Percentiles rank a stretch among this genome's conserved stretches.
phyloP scores from a whole-genome alignment of 1,140 invertebrate species.

The Ephestia elutella region DNA sequence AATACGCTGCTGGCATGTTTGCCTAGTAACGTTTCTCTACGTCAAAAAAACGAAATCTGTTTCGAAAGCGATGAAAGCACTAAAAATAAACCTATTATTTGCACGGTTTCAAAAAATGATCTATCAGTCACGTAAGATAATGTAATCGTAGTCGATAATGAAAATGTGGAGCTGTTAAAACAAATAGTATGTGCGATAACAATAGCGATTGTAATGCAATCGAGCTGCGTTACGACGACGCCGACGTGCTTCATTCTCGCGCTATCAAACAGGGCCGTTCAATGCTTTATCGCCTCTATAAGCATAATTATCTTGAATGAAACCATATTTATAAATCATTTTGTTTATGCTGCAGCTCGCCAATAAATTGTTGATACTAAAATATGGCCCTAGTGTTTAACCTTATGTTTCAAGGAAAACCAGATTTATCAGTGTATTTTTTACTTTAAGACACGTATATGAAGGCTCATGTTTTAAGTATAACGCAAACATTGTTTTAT shows the following conservation, averaged over 20 bases:
- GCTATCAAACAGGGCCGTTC: constrained; percentile 24
- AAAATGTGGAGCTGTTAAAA: neutral
- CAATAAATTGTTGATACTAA: too few relatives aligned
- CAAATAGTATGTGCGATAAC: constrained; percentile 14
- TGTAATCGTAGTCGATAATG: neutral
- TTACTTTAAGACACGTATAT: too few relatives aligned
- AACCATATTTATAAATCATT: constrained; percentile 31
- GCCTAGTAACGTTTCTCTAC: neutral
- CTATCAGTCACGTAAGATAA: neutral
- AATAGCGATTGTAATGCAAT: constrained; percentile 28
- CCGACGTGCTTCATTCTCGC: constrained; percentile 16
- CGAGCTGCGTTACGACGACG: constrained; percentile 19
- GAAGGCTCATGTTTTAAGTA: too few relatives aligned
- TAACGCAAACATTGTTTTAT: too few relatives aligned
- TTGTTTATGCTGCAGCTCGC: constrained; percentile 22
- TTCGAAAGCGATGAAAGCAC: neutral
- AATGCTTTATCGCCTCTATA: constrained; percentile 24
- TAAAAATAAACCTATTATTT: neutral
- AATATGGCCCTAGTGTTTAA: constrained; percentile 1
- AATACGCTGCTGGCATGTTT: constrained; percentile 16
- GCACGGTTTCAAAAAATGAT: neutral
- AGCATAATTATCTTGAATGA: constrained; percentile 29
- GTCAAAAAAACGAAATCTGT: neutral
- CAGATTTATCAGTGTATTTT: too few relatives aligned
- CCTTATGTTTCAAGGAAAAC: constrained; percentile 2